These are phyloP conservation scores for Sebastiscus tertius DNA, from an alignment of 2,797 vertebrate genomes.

Conservation along the genomic window DNA sequence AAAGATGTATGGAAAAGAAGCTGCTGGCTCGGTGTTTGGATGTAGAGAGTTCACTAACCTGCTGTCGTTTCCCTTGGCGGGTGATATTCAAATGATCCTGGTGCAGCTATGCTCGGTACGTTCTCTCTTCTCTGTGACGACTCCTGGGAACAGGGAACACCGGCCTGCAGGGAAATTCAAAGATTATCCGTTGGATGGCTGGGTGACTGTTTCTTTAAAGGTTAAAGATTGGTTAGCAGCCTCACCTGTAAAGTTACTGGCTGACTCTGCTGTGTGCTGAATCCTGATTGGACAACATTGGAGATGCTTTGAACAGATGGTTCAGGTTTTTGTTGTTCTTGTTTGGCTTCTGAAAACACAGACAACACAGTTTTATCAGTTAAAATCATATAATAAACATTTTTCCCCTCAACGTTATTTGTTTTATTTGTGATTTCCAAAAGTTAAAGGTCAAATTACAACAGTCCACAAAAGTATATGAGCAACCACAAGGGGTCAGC, in stretches of 20 bases:
- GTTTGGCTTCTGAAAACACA: constrained; percentile 55
- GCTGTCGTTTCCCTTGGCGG: constrained; percentile 27
- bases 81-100: constrained; percentile 31
- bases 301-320: constrained; percentile 6
- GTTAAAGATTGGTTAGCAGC: neutral
- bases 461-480: rapidly evolving
- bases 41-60: constrained; percentile 40
- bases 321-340: constrained; percentile 12
- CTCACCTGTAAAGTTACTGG: constrained; percentile 58
- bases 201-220: neutral
- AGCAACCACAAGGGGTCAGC: constrained; percentile 57
- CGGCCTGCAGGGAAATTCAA: constrained; percentile 32
- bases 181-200: neutral
- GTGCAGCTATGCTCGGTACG: neutral
- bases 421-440: neutral
- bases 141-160: constrained; percentile 17
- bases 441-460: neutral
- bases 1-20: constrained; percentile 40
- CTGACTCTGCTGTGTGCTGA: constrained; percentile 7
- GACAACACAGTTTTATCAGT: neutral
- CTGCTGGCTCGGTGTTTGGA: neutral
- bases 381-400: neutral
- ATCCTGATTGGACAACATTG: constrained; percentile 22
- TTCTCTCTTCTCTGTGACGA: constrained; percentile 16
- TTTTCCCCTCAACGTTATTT: neutral